Percentiles rank a stretch among this genome's conserved stretches.
Conservation (phyloP, 2,888 invertebrate species). For the Pachymerium ferrugineum region DNA sequence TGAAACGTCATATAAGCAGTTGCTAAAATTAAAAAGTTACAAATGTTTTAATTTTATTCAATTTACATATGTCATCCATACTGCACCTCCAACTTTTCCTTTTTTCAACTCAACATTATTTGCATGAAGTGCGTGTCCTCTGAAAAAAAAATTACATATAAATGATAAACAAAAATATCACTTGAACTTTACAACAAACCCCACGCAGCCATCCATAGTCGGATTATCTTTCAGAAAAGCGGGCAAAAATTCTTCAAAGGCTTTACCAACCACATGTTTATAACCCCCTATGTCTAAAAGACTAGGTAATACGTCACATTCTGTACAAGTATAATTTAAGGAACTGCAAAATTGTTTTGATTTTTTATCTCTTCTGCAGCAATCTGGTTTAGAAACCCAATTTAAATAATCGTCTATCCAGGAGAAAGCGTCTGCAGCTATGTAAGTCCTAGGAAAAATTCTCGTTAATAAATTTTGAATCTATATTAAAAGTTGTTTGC, state of each 20-base stretch:
- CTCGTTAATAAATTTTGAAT: no score
- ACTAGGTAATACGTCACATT: not conserved
- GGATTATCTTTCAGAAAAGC: conserved; percentile 28
- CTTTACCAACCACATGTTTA: not conserved
- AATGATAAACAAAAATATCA: not conserved
- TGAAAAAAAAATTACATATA: not conserved
- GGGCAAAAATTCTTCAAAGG: not conserved
- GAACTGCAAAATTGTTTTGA: not conserved
- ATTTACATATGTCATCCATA: not conserved
- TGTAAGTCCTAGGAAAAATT: not conserved
- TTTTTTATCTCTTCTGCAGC: not conserved
- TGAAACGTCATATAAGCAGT: conserved; percentile 90
- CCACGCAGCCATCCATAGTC: not conserved
- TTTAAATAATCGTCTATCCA: conserved; percentile 23
- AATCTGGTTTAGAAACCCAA: not conserved
- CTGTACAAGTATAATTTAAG: not conserved
- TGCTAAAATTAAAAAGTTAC: conserved; percentile 51
- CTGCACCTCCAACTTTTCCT: not conserved
- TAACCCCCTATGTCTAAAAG: not conserved
- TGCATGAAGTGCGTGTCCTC: not conserved
- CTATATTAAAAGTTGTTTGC: not conserved
- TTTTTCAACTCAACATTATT: not conserved
- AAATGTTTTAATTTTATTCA: not conserved
- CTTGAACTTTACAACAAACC: not conserved
- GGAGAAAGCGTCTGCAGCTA: not conserved